A percentile compares a stretch with the other conserved stretches of the same genome.
These are phyloP conservation scores for Caenorhabditis becei DNA, from an alignment of 2,888 invertebrate genomes.

Conservation along the genomic window DNA sequence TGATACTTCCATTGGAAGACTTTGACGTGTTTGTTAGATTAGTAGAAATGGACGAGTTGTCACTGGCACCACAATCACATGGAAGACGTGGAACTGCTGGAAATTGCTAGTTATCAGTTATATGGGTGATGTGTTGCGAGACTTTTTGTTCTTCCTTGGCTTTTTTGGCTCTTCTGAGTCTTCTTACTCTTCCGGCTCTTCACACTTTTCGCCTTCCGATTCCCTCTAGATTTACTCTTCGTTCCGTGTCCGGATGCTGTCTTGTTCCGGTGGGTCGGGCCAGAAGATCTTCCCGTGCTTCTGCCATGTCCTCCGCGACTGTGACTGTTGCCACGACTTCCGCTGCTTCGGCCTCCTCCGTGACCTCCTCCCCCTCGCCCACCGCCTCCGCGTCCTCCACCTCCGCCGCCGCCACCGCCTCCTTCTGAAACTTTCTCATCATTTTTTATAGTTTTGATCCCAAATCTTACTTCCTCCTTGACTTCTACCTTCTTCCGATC, in stretches of 20 bases:
- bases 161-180: too few species aligned
- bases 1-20: too few species aligned
- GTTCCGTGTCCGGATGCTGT: neutral
- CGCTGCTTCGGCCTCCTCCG: constrained; percentile 25
- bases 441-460: too few species aligned
- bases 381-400: constrained; percentile 27
- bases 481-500: constrained; percentile 21
- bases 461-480: constrained; percentile 37
- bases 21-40: too few species aligned
- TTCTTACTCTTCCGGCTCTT: neutral
- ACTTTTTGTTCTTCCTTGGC: too few species aligned
- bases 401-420: constrained; percentile 34
- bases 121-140: too few species aligned
- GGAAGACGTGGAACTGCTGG: too few species aligned
- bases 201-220: neutral
- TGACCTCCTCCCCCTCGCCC: constrained; percentile 23
- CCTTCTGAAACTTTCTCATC: constrained; percentile 28
- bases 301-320: neutral
- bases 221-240: neutral
- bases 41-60: too few species aligned
- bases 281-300: neutral
- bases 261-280: neutral
- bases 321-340: neutral
- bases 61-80: too few species aligned
- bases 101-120: too few species aligned